Evolutionary conservation across 2,888 invertebrate genomes (phyloP).

Genomic region (Cerastis leucographa): DNA sequence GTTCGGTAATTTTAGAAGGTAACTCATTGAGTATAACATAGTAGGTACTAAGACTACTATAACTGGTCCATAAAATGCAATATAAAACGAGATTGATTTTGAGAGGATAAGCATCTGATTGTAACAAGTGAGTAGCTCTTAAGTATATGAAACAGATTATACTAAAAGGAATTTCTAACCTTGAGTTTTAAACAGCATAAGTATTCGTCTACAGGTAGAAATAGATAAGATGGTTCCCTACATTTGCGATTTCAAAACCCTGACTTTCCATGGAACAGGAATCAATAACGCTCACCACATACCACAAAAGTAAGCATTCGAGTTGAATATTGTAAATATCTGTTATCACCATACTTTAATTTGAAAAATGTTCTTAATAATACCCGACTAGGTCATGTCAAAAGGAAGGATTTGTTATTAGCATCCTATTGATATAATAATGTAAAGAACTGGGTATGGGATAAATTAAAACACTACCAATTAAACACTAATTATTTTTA

Average conservation of each 20-base stretch:
- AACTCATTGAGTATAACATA: background rate
- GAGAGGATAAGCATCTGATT: background rate
- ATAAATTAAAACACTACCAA: too few species aligned
- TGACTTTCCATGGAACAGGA: background rate
- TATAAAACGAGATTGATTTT: slow-evolving; percentile 7
- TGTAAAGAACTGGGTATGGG: too few species aligned
- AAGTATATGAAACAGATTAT: background rate
- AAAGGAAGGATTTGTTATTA: background rate
- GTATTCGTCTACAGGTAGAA: background rate
- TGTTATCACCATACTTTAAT: too few species aligned
- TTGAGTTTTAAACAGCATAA: background rate
- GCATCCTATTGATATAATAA: too few species aligned
- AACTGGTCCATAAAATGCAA: slow-evolving; percentile 8
- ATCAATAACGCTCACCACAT: background rate
- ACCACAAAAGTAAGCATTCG: background rate
- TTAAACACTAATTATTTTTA: too few species aligned
- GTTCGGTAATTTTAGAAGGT: slow-evolving; percentile 12
- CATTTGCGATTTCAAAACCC: background rate
- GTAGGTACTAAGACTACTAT: background rate
- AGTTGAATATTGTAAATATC: background rate
- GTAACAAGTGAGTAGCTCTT: background rate
- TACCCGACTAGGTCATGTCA: background rate
- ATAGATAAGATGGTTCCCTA: background rate
- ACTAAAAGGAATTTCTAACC: background rate
- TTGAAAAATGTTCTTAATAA: background rate